A percentile compares a stretch with the other conserved stretches of the same genome.
Conservation (phyloP, 2,113 vertebrate species). For the Xiphorhynchus elegans region DNA sequence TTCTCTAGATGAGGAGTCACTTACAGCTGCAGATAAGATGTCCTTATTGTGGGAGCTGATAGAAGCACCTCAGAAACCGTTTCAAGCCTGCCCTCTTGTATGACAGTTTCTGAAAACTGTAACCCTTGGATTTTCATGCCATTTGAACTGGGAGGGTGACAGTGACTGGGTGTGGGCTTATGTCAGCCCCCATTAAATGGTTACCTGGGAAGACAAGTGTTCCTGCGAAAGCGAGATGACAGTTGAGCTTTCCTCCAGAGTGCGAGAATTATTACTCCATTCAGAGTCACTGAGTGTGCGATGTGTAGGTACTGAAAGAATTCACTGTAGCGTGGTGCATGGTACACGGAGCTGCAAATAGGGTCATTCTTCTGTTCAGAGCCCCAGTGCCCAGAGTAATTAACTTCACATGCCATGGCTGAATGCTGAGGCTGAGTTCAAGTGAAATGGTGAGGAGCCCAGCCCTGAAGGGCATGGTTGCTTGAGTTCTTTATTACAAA, state of each 20-base stretch:
- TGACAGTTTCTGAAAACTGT: slow-evolving; percentile 62
- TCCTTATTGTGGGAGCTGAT: neutral
- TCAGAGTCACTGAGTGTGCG: slow-evolving; percentile 18
- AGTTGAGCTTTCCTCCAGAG: slow-evolving; percentile 33
- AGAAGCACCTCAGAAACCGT: neutral
- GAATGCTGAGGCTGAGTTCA: slow-evolving; percentile 43
- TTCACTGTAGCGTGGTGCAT: slow-evolving; percentile 57
- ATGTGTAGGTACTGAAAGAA: slow-evolving; percentile 43
- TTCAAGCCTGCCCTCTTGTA: slow-evolving; percentile 54
- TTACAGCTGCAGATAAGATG: neutral
- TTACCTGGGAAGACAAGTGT: slow-evolving; percentile 51
- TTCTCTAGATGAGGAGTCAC: neutral
- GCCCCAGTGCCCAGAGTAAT: slow-evolving; percentile 71
- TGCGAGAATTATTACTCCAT: slow-evolving; percentile 51
- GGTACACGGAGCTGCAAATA: slow-evolving; percentile 59
- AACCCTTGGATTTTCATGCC: slow-evolving; percentile 57
- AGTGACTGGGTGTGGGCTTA: slow-evolving; percentile 68
- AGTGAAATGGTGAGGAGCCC: slow-evolving; percentile 63
- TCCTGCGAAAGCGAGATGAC: slow-evolving; percentile 46
- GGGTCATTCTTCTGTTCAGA: slow-evolving; percentile 67
- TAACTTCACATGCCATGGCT: slow-evolving; percentile 69
- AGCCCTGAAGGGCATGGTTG: slow-evolving; percentile 59
- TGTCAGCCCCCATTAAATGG: slow-evolving; percentile 60
- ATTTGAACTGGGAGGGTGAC: slow-evolving; percentile 55
- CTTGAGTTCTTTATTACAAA: slow-evolving; percentile 67